Percentiles rank a stretch among this genome's conserved stretches.
These are phyloP conservation scores for Ceratina japonica DNA, from an alignment of 1,140 invertebrate species.

Conservation along the genomic window DNA sequence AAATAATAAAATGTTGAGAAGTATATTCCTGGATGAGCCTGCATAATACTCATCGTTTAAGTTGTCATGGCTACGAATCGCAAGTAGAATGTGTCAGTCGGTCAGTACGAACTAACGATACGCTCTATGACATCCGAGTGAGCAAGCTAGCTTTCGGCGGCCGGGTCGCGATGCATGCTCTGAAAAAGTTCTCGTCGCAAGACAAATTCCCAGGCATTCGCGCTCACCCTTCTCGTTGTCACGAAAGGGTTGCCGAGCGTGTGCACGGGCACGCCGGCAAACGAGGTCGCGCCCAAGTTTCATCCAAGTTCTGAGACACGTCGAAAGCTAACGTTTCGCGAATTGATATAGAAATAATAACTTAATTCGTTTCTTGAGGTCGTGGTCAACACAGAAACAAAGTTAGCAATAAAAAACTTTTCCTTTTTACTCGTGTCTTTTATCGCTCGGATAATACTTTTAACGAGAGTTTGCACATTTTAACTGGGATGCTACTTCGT, in stretches of 20 bases:
- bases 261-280: neutral
- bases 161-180: neutral
- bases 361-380: too few relatives aligned
- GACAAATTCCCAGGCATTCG: conserved; percentile 24
- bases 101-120: conserved; percentile 31
- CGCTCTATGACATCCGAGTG: conserved; percentile 13
- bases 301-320: neutral
- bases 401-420: too few relatives aligned
- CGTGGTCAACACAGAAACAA: too few relatives aligned
- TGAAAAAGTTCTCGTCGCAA: conserved; percentile 36
- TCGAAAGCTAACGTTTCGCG: neutral
- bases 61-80: conserved; percentile 68
- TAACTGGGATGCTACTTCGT: conserved; percentile 2
- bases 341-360: neutral
- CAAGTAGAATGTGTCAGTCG: neutral
- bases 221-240: neutral
- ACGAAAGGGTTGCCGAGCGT: neutral
- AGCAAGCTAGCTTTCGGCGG: neutral
- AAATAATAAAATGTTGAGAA: too few relatives aligned
- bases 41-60: conserved; percentile 64
- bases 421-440: neutral
- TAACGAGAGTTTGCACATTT: neutral
- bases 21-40: too few relatives aligned
- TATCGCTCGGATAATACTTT: conserved; percentile 17
- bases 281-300: conserved; percentile 23